Percentiles rank a stretch among this genome's conserved stretches.
phyloP scores from a whole-genome alignment of 2,797 vertebrate species.

The Dendrocincla tyrannina region DNA sequence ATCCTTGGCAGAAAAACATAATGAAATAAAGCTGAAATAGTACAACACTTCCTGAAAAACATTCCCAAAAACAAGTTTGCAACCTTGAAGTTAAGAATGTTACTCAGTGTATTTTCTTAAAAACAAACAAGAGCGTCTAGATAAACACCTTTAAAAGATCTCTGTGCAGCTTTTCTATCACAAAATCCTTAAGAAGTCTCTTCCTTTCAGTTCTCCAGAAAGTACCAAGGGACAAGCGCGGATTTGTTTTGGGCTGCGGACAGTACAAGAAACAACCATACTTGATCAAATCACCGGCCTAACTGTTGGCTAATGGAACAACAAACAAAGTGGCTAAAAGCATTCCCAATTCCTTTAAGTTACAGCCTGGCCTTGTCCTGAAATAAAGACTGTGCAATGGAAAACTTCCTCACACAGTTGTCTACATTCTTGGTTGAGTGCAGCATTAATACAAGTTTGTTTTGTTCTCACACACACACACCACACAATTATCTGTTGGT shows the following conservation, averaged over 20 bases:
- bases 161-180: constrained; percentile 65
- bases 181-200: constrained; percentile 66
- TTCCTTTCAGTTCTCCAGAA: constrained; percentile 68
- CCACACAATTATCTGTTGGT: neutral
- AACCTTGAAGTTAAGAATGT: constrained; percentile 63
- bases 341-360: constrained; percentile 52
- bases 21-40: constrained; percentile 42
- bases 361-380: constrained; percentile 55
- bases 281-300: constrained; percentile 61
- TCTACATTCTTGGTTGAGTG: neutral
- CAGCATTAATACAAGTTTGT: neutral
- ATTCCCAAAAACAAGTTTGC: constrained; percentile 50
- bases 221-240: constrained; percentile 65
- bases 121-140: constrained; percentile 66
- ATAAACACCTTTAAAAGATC: constrained; percentile 66
- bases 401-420: neutral
- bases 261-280: constrained; percentile 64
- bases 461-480: constrained; percentile 5
- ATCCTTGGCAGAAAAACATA: constrained; percentile 24
- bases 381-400: constrained; percentile 26
- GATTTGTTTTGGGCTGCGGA: constrained; percentile 63
- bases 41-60: constrained; percentile 61
- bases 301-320: constrained; percentile 48
- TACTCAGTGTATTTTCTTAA: constrained; percentile 64
- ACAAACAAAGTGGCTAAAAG: constrained; percentile 42